Evolutionary conservation across 2,113 vertebrate species (phyloP).

Genomic region (Neogobius melanostomus): DNA sequence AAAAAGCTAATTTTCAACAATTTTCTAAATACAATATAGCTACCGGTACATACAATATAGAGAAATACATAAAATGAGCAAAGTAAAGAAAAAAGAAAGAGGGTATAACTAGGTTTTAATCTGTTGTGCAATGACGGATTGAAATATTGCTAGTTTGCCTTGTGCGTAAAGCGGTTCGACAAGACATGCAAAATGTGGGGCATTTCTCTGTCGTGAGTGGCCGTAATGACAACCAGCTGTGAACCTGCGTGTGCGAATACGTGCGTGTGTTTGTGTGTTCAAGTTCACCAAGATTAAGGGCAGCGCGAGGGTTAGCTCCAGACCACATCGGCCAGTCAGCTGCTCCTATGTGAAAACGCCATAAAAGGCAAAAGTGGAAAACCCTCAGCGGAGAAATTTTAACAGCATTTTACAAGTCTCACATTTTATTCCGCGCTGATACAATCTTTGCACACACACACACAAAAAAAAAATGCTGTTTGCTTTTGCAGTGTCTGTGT

Average conservation of each 20-base stretch:
- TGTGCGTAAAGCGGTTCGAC: constrained; percentile 52
- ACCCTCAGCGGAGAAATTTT: constrained; percentile 3
- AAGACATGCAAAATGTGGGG: constrained; percentile 52
- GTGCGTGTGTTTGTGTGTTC: constrained; percentile 19
- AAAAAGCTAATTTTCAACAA: too few species aligned
- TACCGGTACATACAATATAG: too few species aligned
- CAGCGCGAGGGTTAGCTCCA: constrained; percentile 37
- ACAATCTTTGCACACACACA: constrained; percentile 21
- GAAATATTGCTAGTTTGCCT: constrained; percentile 21
- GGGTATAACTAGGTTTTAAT: neutral
- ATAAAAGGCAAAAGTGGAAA: constrained; percentile 67
- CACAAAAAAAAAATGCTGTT: constrained; percentile 7
- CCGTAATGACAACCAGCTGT: constrained; percentile 75
- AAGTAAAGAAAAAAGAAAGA: too few species aligned
- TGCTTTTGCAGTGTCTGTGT: constrained; percentile 23
- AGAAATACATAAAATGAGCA: too few species aligned
- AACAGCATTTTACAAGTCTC: constrained; percentile 28
- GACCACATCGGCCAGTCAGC: constrained; percentile 19
- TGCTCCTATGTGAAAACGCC: constrained; percentile 39
- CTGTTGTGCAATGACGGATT: constrained; percentile 8
- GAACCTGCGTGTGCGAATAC: constrained; percentile 32
- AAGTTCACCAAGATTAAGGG: constrained; percentile 43
- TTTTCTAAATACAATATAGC: too few species aligned
- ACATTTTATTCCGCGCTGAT: constrained; percentile 33
- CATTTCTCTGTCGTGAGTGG: constrained; percentile 54